Evolutionary conservation across 2,888 invertebrate species (phyloP), one percentile per base, ranked within the genome.

Genomic region (Meteorus cinctellus): DNA sequence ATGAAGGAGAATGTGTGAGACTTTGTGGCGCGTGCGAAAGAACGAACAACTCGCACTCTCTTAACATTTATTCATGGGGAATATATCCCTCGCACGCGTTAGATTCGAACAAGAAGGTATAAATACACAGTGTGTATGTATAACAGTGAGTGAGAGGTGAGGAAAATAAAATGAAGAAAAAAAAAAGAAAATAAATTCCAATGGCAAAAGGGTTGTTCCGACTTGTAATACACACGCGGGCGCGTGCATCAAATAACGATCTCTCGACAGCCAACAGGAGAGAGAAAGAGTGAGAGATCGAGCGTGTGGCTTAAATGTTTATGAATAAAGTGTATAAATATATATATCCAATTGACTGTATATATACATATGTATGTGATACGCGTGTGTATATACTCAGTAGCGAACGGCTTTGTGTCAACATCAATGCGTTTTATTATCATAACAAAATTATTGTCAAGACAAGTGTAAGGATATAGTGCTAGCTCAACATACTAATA

Each of bases 221-320:
- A 67, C 29, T 67, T 67, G 67, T 29, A 67, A 67, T 63, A 63
- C 31, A 63, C 63, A 34, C 63, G 63, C 70, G 70, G 34, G 51
- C 70, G 59, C 70, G 70, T 70, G 70, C 70, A 70, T 70, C 70
- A 55, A 31, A 55, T 55, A 55, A 55, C 55, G 55, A 55, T 55
- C 55, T 55, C 19, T 10, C 55, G 19, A 29, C 29, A 24, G 31
- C 27, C 12, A 41, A 12, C 41, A 41, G 2, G 12, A 19, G 19
- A 36, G n/a, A 70, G 34, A 10, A 31, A 55, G 31, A 36, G 1
- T 51, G 65, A 55, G 65, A 65, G 65, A 67, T 48, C 48, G 31
- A 66, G 66, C 75, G 75, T 72, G 75, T 75, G 75, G 75, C 75
- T 75, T 75, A 75, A 63, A 75, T 75, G 65, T 70, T 55, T 71